phyloP scores from a whole-genome alignment of 2,888 invertebrate genomes.

The Pterobdella sp. region DNA sequence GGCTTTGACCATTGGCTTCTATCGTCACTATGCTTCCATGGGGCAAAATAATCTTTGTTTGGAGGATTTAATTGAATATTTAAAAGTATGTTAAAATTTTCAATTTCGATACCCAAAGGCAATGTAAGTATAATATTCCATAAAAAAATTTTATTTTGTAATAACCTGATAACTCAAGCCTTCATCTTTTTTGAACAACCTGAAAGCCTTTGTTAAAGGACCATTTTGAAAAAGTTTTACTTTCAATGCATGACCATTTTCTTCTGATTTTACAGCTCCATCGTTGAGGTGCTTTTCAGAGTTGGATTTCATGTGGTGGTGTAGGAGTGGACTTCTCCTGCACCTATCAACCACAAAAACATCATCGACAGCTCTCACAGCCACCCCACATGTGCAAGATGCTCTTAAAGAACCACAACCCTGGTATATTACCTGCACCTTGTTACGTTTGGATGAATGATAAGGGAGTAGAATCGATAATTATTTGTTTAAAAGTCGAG shows the following conservation, averaged over 20 bases:
- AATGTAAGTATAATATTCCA: neutral
- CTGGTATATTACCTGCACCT: slow-evolving; percentile 34
- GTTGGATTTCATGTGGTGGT: neutral
- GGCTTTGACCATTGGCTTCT: slow-evolving; percentile 8
- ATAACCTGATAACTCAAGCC: slow-evolving; percentile 33
- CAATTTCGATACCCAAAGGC: neutral
- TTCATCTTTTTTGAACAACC: slow-evolving; percentile 30
- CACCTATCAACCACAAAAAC: slow-evolving; percentile 37
- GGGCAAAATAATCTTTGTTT: slow-evolving; percentile 29
- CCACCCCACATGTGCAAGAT: slow-evolving; percentile 38
- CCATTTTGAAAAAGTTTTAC: slow-evolving; percentile 34
- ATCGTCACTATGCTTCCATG: slow-evolving; percentile 33
- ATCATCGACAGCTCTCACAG: slow-evolving; percentile 37
- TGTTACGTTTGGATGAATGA: too few relatives aligned
- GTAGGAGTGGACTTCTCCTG: slow-evolving; percentile 2
- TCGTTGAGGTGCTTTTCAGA: neutral
- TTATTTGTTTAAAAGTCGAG: neutral
- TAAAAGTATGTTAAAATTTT: slow-evolving; percentile 16
- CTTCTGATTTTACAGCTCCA: neutral
- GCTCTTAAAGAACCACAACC: slow-evolving; percentile 26
- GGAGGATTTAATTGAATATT: neutral
- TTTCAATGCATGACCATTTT: slow-evolving; percentile 17
- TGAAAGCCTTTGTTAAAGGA: slow-evolving; percentile 31
- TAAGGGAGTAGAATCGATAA: too few relatives aligned
- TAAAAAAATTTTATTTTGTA: neutral